Evolutionary conservation across 2,113 vertebrate genomes (phyloP).

Genomic region (Vulpes lagopus): DNA sequence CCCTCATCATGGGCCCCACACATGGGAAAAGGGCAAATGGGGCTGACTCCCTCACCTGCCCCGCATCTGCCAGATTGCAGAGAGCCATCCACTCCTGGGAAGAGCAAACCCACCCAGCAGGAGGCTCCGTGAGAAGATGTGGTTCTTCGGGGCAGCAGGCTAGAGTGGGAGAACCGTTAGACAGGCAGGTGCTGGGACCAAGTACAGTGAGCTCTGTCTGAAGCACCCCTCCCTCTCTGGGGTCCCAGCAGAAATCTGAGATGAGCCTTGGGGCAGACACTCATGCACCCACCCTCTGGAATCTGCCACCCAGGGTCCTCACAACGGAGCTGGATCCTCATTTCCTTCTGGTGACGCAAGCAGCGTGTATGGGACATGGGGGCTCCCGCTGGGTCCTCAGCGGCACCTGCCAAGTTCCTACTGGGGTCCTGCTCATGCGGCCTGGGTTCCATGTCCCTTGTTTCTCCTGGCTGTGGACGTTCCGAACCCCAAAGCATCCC

Average conservation of each 20-base stretch:
- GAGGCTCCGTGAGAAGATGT: rapidly evolving
- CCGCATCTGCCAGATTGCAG: rapidly evolving
- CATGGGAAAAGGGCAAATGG: rapidly evolving
- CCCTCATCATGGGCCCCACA: rapidly evolving
- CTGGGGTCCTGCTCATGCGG: rapidly evolving
- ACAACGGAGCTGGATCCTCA: rapidly evolving
- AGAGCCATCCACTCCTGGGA: rapidly evolving
- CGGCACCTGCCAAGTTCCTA: rapidly evolving
- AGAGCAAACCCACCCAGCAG: rapidly evolving
- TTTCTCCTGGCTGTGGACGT: not conserved
- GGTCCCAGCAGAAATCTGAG: not conserved
- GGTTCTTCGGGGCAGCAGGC: not conserved
- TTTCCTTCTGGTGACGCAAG: not conserved
- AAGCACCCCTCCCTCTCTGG: not conserved
- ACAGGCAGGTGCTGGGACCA: not conserved
- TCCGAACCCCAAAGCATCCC: not conserved
- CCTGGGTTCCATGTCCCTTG: too few relatives aligned
- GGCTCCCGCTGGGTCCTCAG: not conserved
- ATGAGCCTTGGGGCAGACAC: not conserved
- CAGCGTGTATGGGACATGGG: too few relatives aligned
- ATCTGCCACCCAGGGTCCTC: not conserved
- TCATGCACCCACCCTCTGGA: rapidly evolving
- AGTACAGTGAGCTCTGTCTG: not conserved
- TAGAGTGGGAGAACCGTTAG: too few relatives aligned
- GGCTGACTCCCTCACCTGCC: not conserved